Percentiles rank a stretch among this genome's conserved stretches.
Evolutionary conservation across 2,113 vertebrate species (phyloP).

Genomic region (Strigops habroptila): DNA sequence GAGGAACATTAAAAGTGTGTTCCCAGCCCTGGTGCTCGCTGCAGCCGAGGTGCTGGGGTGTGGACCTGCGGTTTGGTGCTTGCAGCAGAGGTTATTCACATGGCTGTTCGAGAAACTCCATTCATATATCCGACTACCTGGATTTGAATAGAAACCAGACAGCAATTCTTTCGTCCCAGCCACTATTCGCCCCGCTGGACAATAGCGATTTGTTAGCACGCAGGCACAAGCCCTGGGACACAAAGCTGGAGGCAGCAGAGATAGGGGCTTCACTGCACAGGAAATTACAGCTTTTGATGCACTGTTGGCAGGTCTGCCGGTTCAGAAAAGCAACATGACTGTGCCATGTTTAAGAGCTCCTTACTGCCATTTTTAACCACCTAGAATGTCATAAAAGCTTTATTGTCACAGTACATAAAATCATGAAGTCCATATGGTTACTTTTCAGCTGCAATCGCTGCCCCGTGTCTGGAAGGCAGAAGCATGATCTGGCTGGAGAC

Average conservation of each 20-base stretch:
- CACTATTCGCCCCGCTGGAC: conserved; percentile 85
- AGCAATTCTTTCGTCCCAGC: conserved; percentile 85
- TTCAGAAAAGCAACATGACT: conserved; percentile 70
- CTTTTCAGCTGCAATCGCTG: conserved; percentile 42
- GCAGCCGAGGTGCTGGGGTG: conserved; percentile 28
- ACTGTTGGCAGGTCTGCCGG: conserved; percentile 80
- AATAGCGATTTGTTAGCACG: conserved; percentile 95
- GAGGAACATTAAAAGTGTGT: neutral
- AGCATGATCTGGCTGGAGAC: neutral
- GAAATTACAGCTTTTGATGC: conserved; percentile 95
- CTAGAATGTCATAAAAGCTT: conserved; percentile 69
- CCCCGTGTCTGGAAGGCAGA: conserved; percentile 29
- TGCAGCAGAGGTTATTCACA: conserved; percentile 67
- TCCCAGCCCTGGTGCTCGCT: neutral
- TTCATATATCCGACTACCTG: conserved; percentile 85
- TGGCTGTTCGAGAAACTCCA: conserved; percentile 74
- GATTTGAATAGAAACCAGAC: conserved; percentile 99
- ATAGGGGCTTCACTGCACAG: conserved; percentile 85
- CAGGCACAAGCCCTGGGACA: conserved; percentile 87
- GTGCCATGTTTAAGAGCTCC: conserved; percentile 72
- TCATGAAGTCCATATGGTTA: conserved; percentile 64
- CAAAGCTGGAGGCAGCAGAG: conserved; percentile 87
- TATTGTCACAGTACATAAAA: conserved; percentile 69
- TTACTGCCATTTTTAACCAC: conserved; percentile 72
- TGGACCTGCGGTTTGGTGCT: neutral